Evolutionary conservation across 2,113 vertebrate species (phyloP).

Genomic region (Psammodynastes pulverulentus): DNA sequence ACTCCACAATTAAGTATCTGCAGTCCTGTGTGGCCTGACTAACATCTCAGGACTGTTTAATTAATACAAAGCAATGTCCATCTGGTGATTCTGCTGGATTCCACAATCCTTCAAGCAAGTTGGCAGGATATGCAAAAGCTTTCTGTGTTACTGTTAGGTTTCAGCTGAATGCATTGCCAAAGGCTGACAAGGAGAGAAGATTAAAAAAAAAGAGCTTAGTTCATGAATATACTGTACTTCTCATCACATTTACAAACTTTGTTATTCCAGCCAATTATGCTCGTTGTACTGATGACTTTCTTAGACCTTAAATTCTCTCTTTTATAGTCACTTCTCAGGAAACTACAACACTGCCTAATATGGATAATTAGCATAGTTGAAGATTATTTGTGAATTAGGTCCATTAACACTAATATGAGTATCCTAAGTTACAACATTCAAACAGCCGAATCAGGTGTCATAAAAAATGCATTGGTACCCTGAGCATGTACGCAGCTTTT

Average conservation of each 20-base stretch:
- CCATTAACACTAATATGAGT: slow-evolving; percentile 6
- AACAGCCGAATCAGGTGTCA: slow-evolving; percentile 25
- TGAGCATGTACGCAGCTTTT: neutral
- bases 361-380: slow-evolving; percentile 8
- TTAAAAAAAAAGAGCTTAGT: neutral
- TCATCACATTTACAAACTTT: neutral
- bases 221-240: slow-evolving; percentile 37
- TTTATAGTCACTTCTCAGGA: neutral
- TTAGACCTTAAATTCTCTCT: fast-evolving
- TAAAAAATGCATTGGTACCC: slow-evolving; percentile 34
- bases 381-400: slow-evolving; percentile 37
- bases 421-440: slow-evolving; percentile 57
- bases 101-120: neutral
- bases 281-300: neutral
- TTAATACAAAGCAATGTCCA: slow-evolving; percentile 26
- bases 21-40: neutral
- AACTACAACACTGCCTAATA: neutral
- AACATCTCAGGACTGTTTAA: slow-evolving; percentile 8
- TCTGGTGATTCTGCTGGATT: slow-evolving; percentile 31
- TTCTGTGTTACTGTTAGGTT: slow-evolving; percentile 12
- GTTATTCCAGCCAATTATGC: fast-evolving
- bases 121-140: slow-evolving; percentile 29
- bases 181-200: slow-evolving; percentile 31
- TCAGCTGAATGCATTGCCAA: slow-evolving; percentile 35
- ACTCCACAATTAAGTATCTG: neutral